Evolutionary conservation across 2,888 invertebrate genomes (phyloP).

Genomic region (Lathronympha strigana): DNA sequence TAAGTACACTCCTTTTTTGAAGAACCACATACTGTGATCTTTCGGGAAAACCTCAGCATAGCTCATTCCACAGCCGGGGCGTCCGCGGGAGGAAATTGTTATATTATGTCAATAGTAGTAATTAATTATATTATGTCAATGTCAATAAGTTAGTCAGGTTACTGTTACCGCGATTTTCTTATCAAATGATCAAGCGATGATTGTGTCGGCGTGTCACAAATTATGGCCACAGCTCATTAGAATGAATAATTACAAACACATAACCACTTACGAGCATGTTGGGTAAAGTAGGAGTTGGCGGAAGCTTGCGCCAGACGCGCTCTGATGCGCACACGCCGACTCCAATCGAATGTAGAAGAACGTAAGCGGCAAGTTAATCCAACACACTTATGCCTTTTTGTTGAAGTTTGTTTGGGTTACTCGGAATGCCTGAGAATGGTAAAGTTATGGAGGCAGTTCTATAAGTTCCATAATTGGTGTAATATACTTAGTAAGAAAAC

Average conservation of each 20-base stretch:
- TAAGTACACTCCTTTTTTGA: no score
- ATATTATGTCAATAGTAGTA: no score
- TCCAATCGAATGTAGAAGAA: background rate
- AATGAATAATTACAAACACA: constrained; percentile 2
- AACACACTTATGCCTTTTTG: background rate
- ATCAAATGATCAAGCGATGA: no score
- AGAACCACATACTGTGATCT: no score
- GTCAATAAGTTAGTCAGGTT: no score
- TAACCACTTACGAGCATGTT: constrained; percentile 26
- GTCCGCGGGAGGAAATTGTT: no score
- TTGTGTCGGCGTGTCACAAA: background rate
- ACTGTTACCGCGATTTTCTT: no score
- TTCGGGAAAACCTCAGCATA: no score
- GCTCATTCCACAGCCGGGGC: no score
- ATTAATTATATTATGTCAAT: no score
- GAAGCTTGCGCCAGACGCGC: constrained; percentile 46
- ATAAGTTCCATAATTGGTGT: constrained; percentile 2
- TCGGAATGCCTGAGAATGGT: background rate
- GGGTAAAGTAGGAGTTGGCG: constrained; percentile 49
- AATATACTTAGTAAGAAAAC: no score
- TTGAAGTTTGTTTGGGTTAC: background rate
- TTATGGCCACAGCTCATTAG: background rate
- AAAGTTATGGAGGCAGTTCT: constrained; percentile 10
- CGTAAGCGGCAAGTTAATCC: background rate
- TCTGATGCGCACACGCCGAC: constrained; percentile 33